phyloP scores from a whole-genome alignment of 2,888 invertebrate genomes.

The Prosapia bicincta region DNA sequence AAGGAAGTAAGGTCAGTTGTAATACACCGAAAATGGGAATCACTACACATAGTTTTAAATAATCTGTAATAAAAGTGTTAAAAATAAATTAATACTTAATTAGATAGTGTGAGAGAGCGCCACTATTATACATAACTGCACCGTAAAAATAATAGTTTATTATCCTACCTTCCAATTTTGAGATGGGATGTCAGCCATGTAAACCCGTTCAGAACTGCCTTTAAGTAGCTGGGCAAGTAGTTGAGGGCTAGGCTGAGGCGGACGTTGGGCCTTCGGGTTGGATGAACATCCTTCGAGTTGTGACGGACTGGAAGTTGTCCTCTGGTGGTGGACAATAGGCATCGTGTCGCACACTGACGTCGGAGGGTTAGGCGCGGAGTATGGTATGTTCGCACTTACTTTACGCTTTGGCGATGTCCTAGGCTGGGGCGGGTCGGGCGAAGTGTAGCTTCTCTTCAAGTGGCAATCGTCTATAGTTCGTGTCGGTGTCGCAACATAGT shows the following conservation, averaged over 20 bases:
- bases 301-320: conserved; percentile 76
- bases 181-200: conserved; percentile 14
- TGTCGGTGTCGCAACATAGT: conserved; percentile 39
- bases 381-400: conserved; percentile 56
- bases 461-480: conserved; percentile 36
- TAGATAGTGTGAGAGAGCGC: too few species aligned
- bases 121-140: too few species aligned
- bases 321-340: conserved; percentile 61
- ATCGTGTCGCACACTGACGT: conserved; percentile 47
- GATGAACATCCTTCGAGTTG: conserved; percentile 60
- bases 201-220: conserved; percentile 70
- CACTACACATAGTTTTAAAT: too few species aligned
- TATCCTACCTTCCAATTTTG: conserved; percentile 35
- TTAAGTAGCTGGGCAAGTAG: conserved; percentile 71
- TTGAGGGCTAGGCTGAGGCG: conserved; percentile 58
- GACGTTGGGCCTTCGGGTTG: conserved; percentile 20
- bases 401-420: conserved; percentile 55
- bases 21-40: too few species aligned
- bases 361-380: conserved; percentile 40
- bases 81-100: too few species aligned
- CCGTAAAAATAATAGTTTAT: too few species aligned
- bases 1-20: too few species aligned
- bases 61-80: too few species aligned
- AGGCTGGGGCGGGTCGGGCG: conserved; percentile 29
- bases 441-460: conserved; percentile 33